A percentile compares a stretch with the other conserved stretches of the same genome.
These are phyloP conservation scores for Sitophilus oryzae DNA, from an alignment of 1,140 invertebrate genomes.

Conservation along the genomic window DNA sequence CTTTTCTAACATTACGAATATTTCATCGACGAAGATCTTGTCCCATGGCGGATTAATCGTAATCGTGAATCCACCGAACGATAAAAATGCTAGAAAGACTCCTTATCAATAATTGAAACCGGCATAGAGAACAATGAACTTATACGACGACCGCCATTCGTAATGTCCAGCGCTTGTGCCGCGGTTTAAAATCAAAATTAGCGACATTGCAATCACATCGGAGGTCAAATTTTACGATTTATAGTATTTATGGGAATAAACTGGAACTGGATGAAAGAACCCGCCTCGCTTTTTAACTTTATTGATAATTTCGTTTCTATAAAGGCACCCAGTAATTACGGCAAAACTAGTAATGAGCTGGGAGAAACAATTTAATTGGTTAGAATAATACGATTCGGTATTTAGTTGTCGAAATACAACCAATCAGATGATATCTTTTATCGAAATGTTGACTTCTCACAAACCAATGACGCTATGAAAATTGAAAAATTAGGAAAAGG, in stretches of 20 bases:
- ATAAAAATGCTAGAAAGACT: conserved; percentile 2
- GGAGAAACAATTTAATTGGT: conserved; percentile 47
- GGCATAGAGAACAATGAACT: conserved; percentile 43
- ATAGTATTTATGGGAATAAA: not conserved
- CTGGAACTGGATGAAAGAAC: not conserved
- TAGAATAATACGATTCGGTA: conserved; percentile 44
- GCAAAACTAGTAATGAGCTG: conserved; percentile 20
- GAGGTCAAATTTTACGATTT: conserved; percentile 17
- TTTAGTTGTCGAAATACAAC: conserved; percentile 49
- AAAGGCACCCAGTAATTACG: conserved; percentile 1
- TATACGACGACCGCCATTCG: conserved; percentile 42
- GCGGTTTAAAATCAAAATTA: conserved; percentile 31
- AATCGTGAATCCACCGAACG: not conserved
- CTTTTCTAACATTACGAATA: too few relatives aligned
- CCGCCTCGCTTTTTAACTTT: not conserved
- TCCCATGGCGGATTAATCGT: too few relatives aligned
- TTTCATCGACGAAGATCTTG: too few relatives aligned
- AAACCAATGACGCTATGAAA: conserved; percentile 51
- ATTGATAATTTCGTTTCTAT: not conserved
- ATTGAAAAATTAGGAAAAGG: not conserved
- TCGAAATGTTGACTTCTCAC: conserved; percentile 52
- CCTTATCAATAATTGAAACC: conserved; percentile 22
- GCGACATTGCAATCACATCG: conserved; percentile 30
- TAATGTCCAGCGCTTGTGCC: conserved; percentile 36
- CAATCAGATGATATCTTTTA: conserved; percentile 60